Conservation (phyloP, 2,797 vertebrate species). For the Syngnathus acus region DNA sequence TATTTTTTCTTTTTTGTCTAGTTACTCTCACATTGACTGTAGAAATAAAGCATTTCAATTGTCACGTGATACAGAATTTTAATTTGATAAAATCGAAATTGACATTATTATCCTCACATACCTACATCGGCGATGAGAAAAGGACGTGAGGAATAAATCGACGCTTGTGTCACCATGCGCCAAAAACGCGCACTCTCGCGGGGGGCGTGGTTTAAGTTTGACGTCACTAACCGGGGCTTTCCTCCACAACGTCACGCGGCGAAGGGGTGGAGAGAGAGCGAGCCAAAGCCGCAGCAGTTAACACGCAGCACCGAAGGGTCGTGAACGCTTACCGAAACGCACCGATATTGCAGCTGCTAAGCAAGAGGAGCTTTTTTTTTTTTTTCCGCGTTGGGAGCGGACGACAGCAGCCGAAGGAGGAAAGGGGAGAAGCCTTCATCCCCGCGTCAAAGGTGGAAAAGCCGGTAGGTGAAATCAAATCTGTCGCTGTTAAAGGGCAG, state of each 20-base stretch:
- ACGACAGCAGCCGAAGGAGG: background rate
- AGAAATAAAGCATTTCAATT: background rate
- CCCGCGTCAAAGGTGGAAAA: background rate
- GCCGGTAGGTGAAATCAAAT: conserved; percentile 1
- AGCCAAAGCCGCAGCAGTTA: conserved; percentile 28
- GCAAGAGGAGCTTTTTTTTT: background rate
- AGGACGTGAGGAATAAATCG: no score
- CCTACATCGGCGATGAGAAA: background rate
- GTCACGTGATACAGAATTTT: no score
- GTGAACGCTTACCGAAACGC: background rate
- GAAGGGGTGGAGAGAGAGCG: conserved; percentile 1
- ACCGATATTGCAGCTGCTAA: conserved; percentile 1
- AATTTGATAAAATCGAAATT: no score
- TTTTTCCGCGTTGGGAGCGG: background rate
- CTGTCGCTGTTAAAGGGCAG: background rate
- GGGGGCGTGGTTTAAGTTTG: conserved; percentile 26
- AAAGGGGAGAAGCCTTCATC: background rate
- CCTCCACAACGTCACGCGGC: conserved; percentile 62
- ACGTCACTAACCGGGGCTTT: conserved; percentile 65
- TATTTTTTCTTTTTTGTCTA: background rate
- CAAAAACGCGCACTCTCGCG: background rate
- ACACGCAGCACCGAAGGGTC: conserved; percentile 17
- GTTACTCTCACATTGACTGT: background rate
- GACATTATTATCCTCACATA: no score
- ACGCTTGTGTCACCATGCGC: background rate